A percentile compares a stretch with the other conserved stretches of the same genome.
Evolutionary conservation across 2,113 vertebrate genomes (phyloP).

Genomic region (Aplodontia rufa): DNA sequence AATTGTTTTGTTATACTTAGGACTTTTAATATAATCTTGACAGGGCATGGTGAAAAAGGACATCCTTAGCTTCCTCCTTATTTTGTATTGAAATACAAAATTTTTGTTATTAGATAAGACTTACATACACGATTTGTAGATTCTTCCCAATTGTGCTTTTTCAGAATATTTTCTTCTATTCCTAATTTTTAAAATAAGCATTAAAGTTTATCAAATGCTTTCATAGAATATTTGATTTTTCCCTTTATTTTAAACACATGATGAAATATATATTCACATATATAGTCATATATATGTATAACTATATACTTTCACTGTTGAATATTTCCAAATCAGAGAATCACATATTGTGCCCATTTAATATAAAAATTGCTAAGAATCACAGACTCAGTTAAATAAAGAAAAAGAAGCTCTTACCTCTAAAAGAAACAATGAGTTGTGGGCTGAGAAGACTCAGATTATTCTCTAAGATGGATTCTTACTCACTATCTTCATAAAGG

Average conservation of each 20-base stretch:
- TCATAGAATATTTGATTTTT: not conserved
- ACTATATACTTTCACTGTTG: not conserved
- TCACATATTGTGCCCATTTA: not conserved
- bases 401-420: not conserved
- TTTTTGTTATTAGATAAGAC: too few relatives aligned
- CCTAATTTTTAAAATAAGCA: not conserved
- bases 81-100: too few relatives aligned
- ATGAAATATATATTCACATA: not conserved
- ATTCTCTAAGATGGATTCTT: not conserved
- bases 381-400: not conserved
- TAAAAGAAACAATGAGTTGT: not conserved
- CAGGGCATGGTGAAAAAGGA: too few relatives aligned
- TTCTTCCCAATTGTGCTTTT: not conserved
- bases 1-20: too few relatives aligned
- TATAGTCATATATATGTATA: not conserved
- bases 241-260: not conserved
- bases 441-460: not conserved
- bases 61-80: too few relatives aligned
- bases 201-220: not conserved
- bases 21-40: too few relatives aligned
- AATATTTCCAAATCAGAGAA: not conserved
- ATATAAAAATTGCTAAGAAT: not conserved
- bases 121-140: too few relatives aligned
- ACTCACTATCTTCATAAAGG: not conserved
- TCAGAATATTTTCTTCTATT: not conserved